Evolutionary conservation across 2,888 invertebrate species (phyloP), one percentile per base, ranked within the genome.

Genomic region (Coelopa pilipes): DNA sequence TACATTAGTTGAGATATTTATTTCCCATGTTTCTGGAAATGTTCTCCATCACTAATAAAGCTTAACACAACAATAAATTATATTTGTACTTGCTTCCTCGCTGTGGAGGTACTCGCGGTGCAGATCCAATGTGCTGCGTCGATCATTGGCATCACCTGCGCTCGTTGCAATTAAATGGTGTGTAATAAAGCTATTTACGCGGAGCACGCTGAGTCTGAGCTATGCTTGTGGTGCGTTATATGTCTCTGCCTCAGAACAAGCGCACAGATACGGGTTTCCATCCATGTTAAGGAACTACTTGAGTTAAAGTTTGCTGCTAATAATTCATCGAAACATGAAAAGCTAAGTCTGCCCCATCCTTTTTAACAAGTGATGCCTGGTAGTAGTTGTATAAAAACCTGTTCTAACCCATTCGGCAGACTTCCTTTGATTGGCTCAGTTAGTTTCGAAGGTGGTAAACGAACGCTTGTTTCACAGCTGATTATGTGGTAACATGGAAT

Each of bases 131-230:
- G 60, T 24, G 13, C 24, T 62, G 21, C 21, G 60, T 13, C 15
- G 60, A 57, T 57, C 57, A 57, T n/a, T 13, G 53, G 15, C 10
- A 2, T 62, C 60, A 62, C 60, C 60, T 62, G 60, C 24, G 15
- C 34, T 67, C n/a, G 15, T 5, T 24, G 60, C 70, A 60, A 60
- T 60, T 70, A 70, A 70, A 78, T 75, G 55, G 73, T 65, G 74
- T 78, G 78, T 78, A 78, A 78, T 77, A 75, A 77, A 77, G 78
- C 78, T 76, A 77, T 78, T 77, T 78, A 60, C 74, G 69, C 77
- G 75, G 77, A 77, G 78, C 78, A 70, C 76, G 77, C 75, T 78
- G 34, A 34, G 34, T 34, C 34, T 34, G 34, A 34, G n/a, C n/a
- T n/a, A n/a, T 34, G 34, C 34, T 7, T 34, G 2, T 34, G 34